Base-by-base conservation (phyloP, 2,888 invertebrate genomes). In the Lithophane ornitopus region DNA sequence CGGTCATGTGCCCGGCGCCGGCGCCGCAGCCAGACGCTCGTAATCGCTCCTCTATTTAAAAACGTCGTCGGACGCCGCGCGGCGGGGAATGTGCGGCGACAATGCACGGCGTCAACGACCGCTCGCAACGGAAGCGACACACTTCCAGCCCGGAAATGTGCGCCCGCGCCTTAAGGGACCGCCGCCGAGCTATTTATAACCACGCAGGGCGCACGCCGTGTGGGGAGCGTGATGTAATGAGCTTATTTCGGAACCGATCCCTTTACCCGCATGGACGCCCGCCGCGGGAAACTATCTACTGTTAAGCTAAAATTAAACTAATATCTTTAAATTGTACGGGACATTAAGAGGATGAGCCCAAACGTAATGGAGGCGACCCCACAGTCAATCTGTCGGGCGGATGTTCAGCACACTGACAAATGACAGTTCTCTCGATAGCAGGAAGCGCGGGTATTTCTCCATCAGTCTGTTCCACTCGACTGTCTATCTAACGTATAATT, bases 91-190 rank as follows among this genome's bases (percentile, higher is more conserved):
- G 95, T 92, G 94, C 91, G 92, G 93, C 94, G 95, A 94, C 94
- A 94, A 93, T 93, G 94, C 94, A 91, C 91, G 92, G 94, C 94
- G 96, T 95, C 96, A 96, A 95, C 94, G 96, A 96, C 96, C 96
- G 95, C 94, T 91, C 92, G 92, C 94, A 92, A 92, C 96, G 96
- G 96, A 96, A 96, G 94, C 95, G 95, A 93, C 95, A 95, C 94
- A 96, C 96, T 96, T 96, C 96, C 96, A 96, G 95, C 95, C 96
- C 96, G 96, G 96, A 96, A 96, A 95, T 93, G 92, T 92, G 93
- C 94, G 93, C 95, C 93, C 93, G 94, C 95, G 95, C 94, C 95
- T 96, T 95, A 95, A 96, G 95, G 96, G 96, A 95, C 94, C 92
- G 93, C 90, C 89, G 88, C 75, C 90, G 86, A 73, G 90, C 94